Evolutionary conservation across 2,113 vertebrate species (phyloP).

Genomic region (Alligator sinensis): DNA sequence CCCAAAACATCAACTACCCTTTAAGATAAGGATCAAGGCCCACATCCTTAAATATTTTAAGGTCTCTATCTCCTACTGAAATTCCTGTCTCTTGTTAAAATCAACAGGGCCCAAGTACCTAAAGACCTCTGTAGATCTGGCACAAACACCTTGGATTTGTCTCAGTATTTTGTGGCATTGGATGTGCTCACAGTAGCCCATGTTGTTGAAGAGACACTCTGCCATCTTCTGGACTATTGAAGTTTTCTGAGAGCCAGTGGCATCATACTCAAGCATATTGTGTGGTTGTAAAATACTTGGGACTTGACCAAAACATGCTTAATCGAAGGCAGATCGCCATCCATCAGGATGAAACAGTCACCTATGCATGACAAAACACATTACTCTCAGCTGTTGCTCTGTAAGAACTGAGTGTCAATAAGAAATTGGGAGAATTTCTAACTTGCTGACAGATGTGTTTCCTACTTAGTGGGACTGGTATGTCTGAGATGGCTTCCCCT

Average conservation of each 20-base stretch:
- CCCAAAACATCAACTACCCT: no score
- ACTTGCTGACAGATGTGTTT: neutral
- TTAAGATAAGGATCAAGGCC: no score
- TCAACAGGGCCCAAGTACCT: no score
- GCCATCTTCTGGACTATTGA: neutral
- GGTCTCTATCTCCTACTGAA: no score
- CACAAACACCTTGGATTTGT: neutral
- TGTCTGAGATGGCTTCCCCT: neutral
- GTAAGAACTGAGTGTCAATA: neutral
- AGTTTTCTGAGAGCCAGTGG: neutral
- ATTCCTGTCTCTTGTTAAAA: no score
- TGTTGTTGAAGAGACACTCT: neutral
- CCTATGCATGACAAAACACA: neutral
- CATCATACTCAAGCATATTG: accelerated
- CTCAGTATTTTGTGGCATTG: neutral
- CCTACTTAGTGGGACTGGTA: neutral
- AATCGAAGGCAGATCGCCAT: neutral
- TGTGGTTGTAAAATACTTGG: neutral
- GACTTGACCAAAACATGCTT: neutral
- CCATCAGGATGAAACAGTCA: neutral
- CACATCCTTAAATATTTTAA: no score
- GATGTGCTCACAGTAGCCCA: neutral
- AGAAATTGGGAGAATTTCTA: neutral
- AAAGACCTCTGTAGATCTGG: no score
- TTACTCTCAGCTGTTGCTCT: neutral